Evolutionary conservation across 2,113 vertebrate genomes (phyloP), one percentile per base, ranked within the genome.

Genomic region (Paralichthys olivaceus): DNA sequence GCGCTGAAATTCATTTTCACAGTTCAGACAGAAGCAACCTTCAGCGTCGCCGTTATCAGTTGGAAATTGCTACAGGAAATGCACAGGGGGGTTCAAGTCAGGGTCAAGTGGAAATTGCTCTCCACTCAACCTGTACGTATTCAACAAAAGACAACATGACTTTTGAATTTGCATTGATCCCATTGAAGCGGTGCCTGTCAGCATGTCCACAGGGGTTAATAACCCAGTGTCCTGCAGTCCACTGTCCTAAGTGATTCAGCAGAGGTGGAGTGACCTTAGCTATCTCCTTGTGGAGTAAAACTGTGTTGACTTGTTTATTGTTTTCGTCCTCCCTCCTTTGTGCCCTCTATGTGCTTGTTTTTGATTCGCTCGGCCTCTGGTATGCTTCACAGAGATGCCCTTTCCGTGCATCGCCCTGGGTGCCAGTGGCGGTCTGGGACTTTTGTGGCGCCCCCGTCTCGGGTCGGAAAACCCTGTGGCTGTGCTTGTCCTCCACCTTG

Each of bases 221-320:
- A 88, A 89, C 63, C 80, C 77, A 66, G 72, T 77, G 68, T 84
- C 34, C 77, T 45, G 57, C 68, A 73, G 65, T 22, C 51, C 19
- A 72, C 71, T 80, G 26, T 66, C 32, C 69, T 68, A 85, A 81
- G 74, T 87, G 87, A 88, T 77, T 83, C 85, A 60, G 69, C 65
- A 55, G 65, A 85, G 84, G 77, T 84, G 77, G n/a, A 57, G 64
- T 79, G 88, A 92, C 89, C 88, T 90, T 76, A 45, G 65, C 75
- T 20, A 77, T 87, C 78, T 84, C 85, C 85, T 84, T 25, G 57
- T 79, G 83, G 79, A 88, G 70, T 67, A 69, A 25, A 82, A 83
- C 78, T 15, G 53, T 81, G 75, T 76, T 71, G 62, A 62, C 69
- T 87, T 90, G 76, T 87, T 87, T 81, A 86, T 90, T 89, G 84